phyloP scores from a whole-genome alignment of 2,888 invertebrate species.

The Coenonympha glycerion region DNA sequence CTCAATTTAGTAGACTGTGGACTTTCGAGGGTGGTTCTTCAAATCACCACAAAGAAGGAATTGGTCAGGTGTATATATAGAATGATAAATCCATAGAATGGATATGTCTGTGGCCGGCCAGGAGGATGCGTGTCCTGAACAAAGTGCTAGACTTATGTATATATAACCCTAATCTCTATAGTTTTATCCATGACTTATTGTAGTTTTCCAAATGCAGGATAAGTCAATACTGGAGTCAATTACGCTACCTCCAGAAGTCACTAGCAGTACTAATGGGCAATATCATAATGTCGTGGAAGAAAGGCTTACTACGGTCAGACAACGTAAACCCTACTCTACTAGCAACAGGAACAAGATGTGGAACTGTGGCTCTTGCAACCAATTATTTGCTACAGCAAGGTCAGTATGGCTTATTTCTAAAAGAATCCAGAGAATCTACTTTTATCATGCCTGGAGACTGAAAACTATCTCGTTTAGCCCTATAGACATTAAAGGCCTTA shows the following conservation, averaged over 20 bases:
- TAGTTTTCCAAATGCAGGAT: not conserved
- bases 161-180: too few species aligned
- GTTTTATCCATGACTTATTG: conserved; percentile 23
- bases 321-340: conserved; percentile 44
- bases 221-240: conserved; percentile 11
- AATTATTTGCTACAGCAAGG: conserved; percentile 67
- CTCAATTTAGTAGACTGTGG: too few species aligned
- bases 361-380: conserved; percentile 71
- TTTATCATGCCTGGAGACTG: too few species aligned
- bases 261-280: conserved; percentile 25
- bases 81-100: too few species aligned
- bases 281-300: conserved; percentile 45
- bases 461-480: too few species aligned
- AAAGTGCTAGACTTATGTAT: conserved; percentile 26
- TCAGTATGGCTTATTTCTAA: conserved; percentile 30
- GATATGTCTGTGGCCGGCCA: conserved; percentile 43
- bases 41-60: too few species aligned
- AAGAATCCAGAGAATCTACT: too few species aligned
- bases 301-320: conserved; percentile 34
- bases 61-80: too few species aligned
- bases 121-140: conserved; percentile 38
- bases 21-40: too few species aligned
- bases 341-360: conserved; percentile 60
- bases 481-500: too few species aligned
- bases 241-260: not conserved